Base-by-base conservation (phyloP, 2,888 invertebrate genomes). In the Drosophila peninsularis region DNA sequence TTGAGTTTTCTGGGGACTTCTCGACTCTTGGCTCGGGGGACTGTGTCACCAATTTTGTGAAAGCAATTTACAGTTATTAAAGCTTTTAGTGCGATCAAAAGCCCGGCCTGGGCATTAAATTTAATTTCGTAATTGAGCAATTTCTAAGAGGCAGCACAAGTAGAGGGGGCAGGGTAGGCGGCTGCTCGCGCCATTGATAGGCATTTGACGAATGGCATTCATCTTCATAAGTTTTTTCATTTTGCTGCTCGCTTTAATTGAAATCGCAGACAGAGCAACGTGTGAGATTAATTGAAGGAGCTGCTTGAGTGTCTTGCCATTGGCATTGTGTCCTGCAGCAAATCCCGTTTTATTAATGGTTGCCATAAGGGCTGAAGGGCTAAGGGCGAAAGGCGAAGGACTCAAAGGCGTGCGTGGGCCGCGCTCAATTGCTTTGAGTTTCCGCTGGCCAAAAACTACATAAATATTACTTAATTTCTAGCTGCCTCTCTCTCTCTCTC, bases 1-100 rank as follows among this genome's bases (percentile, higher is more conserved):
- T 30, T 50, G 34, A 30, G 27, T 30, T 11, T 30, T 30, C 7
- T 30, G 27, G 24, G 45, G 5, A 1, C 45, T 47, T 47, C 30
- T 30, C 5, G 45, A 27, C 27, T 27, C 45, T 14, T 21, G n/a
- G 45, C 27, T 49, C 56, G 7, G 21, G 41, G 44, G 53, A n/a
- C 64, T 55, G 71, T 62, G 50, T 24, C 50, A 73, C 75, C 82
- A 85, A 74, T 79, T 32, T 82, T 78, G 75, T 85, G 65, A 89
- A 82, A 89, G 83, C 85, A 89, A 85, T 85, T 85, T 85, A 67
- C 88, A 88, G 88, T 88, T 88, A 89, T 89, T 85, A 89, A 88
- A 89, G 85, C 89, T 85, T 85, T 85, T 89, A 85, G 88, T 77
- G 83, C 86, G 88, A 85, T 89, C 88, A 85, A 85, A 85, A 85